These are phyloP conservation scores for Lophotis ruficrista DNA, from an alignment of 2,113 vertebrate species.

Conservation along the genomic window DNA sequence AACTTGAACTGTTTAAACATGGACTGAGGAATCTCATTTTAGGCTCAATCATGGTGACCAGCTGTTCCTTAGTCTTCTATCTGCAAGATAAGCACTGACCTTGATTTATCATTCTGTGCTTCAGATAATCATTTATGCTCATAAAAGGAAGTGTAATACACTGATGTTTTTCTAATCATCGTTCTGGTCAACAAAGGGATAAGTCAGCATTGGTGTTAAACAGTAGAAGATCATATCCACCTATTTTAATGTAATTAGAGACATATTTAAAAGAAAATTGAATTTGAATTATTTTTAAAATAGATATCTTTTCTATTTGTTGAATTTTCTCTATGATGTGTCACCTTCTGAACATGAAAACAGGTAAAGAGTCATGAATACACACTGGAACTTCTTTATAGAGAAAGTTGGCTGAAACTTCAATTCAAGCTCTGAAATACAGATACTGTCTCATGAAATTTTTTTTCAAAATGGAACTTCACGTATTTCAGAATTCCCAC, in stretches of 20 bases:
- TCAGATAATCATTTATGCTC: neutral
- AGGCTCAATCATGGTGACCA: neutral
- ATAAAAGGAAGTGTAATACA: neutral
- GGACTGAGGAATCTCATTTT: neutral
- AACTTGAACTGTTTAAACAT: neutral
- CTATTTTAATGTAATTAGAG: neutral
- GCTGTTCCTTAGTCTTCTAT: neutral
- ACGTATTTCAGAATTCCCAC: neutral
- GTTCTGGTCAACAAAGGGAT: neutral
- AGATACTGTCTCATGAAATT: neutral
- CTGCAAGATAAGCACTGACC: neutral
- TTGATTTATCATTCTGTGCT: neutral
- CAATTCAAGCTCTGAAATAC: neutral
- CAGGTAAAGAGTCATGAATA: neutral
- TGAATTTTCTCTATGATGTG: neutral
- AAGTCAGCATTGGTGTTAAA: neutral
- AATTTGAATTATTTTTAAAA: neutral
- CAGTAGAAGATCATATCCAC: neutral
- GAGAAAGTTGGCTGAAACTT: neutral
- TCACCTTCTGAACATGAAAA: neutral
- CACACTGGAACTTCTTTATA: neutral
- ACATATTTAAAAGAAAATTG: neutral
- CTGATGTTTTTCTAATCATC: neutral
- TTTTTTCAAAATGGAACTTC: neutral
- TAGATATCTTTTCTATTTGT: neutral